Conservation (phyloP, 1,140 invertebrate genomes). For the Argopecten irradians region DNA sequence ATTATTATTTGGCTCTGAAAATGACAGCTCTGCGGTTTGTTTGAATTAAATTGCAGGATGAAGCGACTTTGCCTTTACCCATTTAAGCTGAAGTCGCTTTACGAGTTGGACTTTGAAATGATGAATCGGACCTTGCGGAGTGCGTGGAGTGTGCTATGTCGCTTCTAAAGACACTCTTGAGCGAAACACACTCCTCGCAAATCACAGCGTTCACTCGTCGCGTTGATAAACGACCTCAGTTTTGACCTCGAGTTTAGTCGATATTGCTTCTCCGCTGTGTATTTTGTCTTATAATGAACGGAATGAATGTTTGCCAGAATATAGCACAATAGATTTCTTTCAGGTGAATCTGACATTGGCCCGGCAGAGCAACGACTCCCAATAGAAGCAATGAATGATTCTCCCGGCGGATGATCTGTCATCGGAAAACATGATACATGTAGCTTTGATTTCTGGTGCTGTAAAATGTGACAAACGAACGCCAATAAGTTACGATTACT, state of each 20-base stretch:
- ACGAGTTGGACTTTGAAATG: background rate
- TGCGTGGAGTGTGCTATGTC: background rate
- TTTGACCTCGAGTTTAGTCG: background rate
- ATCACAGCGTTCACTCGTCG: background rate
- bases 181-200: background rate
- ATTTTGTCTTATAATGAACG: constrained; percentile 10
- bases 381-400: background rate
- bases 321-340: background rate
- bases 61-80: background rate
- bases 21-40: background rate
- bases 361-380: background rate
- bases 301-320: background rate
- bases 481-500: background rate
- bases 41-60: background rate
- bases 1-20: background rate
- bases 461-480: background rate
- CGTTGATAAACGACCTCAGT: background rate
- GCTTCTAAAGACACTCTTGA: background rate
- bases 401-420: background rate
- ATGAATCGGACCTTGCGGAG: background rate
- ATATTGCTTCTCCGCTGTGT: background rate
- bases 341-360: background rate
- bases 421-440: background rate
- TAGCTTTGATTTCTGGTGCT: background rate
- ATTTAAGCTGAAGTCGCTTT: background rate